Evolutionary conservation across 2,113 vertebrate species (phyloP).

Genomic region (Chunga burmeisteri): DNA sequence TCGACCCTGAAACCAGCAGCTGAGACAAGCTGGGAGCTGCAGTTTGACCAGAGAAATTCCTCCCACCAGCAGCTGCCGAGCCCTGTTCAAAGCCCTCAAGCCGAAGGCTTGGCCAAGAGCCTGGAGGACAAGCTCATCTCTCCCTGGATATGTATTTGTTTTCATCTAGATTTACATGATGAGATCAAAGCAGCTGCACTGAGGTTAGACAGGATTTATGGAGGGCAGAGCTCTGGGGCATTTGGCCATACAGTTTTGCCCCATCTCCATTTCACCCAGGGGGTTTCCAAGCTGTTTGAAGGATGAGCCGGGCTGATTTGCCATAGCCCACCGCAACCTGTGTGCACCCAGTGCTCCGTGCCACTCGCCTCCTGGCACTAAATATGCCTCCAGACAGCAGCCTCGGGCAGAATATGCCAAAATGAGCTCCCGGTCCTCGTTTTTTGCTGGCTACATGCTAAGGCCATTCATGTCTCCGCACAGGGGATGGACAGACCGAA

Average conservation of each 20-base stretch:
- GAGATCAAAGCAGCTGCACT: conserved; percentile 43
- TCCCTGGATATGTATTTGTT: not conserved
- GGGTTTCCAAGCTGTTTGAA: not conserved
- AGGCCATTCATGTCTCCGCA: not conserved
- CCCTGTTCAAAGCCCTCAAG: not conserved
- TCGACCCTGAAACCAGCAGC: not conserved
- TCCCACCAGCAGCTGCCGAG: conserved; percentile 37
- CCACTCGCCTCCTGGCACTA: not conserved
- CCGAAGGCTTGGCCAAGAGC: conserved; percentile 11
- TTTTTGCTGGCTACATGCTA: not conserved
- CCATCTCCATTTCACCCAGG: not conserved
- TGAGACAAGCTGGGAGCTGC: conserved; percentile 36
- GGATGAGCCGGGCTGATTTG: not conserved
- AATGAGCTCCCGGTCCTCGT: accelerated
- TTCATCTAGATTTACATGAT: not conserved
- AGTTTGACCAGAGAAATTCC: conserved; percentile 26
- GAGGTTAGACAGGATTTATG: not conserved
- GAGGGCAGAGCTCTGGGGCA: not conserved
- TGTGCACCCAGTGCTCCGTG: not conserved
- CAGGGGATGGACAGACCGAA: not conserved
- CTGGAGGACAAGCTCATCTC: not conserved
- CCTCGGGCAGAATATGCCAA: not conserved
- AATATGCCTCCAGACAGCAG: not conserved
- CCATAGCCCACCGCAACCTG: not conserved
- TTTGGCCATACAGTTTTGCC: not conserved